These are phyloP conservation scores for Quadroppia sp. DNA, from an alignment of 2,888 invertebrate genomes.

Conservation along the genomic window DNA sequence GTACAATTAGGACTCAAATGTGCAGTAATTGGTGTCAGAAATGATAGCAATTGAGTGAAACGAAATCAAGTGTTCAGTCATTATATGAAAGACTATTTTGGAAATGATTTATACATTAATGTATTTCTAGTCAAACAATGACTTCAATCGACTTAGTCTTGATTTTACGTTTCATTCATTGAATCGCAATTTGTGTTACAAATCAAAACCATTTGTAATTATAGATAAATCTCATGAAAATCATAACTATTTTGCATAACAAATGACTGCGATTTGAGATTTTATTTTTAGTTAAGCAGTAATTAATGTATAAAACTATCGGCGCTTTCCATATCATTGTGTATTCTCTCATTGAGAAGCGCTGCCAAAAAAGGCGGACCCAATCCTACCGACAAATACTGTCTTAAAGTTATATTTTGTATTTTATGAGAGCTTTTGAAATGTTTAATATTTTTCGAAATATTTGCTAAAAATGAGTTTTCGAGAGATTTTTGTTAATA, in stretches of 20 bases:
- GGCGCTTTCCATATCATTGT: slow-evolving; percentile 10
- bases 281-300: not conserved
- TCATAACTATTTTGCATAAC: no score
- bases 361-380: slow-evolving; percentile 25
- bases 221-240: no score
- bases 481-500: no score
- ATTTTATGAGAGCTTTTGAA: not conserved
- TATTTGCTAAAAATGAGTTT: no score
- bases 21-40: not conserved
- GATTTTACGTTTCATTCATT: no score
- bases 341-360: not conserved
- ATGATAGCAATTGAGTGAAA: slow-evolving; percentile 12
- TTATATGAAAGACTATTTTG: not conserved
- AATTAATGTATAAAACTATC: not conserved
- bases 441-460: no score
- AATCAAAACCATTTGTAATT: no score
- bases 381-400: slow-evolving; percentile 11
- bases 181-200: not conserved
- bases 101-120: not conserved
- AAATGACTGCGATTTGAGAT: not conserved
- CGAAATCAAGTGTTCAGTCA: slow-evolving; percentile 3
- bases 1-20: not conserved
- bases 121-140: slow-evolving; percentile 13
- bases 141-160: slow-evolving; percentile 19
- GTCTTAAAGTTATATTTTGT: not conserved